A percentile compares a stretch with the other conserved stretches of the same genome.
Evolutionary conservation across 2,888 invertebrate species (phyloP).

Genomic region (Pristionchus mayeri): DNA sequence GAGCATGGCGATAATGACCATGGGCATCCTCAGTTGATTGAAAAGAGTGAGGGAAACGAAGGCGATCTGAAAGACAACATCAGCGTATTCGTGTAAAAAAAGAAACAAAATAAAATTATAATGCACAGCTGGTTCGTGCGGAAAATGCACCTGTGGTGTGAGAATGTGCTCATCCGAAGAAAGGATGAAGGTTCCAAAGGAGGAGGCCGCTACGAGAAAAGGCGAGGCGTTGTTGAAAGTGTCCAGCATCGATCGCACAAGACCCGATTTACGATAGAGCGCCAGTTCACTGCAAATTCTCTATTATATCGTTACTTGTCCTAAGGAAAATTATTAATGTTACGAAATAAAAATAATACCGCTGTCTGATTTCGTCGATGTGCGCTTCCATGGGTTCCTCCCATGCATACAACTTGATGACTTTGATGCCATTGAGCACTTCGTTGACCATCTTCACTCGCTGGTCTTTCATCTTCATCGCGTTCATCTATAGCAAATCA

Average conservation of each 20-base stretch:
- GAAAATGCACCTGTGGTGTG: conserved; percentile 61
- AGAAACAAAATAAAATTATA: background rate
- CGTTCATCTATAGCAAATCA: conserved; percentile 82
- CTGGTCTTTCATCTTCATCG: conserved; percentile 94
- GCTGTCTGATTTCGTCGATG: conserved; percentile 88
- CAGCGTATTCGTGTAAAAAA: background rate
- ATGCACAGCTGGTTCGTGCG: too few relatives aligned
- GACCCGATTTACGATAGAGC: conserved; percentile 90
- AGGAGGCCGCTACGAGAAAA: conserved; percentile 89
- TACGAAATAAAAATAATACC: background rate
- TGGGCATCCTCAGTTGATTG: conserved; percentile 95
- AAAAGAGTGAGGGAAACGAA: conserved; percentile 97
- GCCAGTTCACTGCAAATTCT: conserved; percentile 80
- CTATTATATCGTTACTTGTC: background rate
- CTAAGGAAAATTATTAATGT: background rate
- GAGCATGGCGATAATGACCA: conserved; percentile 87
- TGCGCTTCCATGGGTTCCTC: conserved; percentile 81
- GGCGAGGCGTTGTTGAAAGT: conserved; percentile 96
- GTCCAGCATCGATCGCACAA: conserved; percentile 90
- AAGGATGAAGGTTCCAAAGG: conserved; percentile 88
- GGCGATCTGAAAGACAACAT: conserved; percentile 82
- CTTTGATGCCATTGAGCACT: conserved; percentile 91
- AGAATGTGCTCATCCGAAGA: conserved; percentile 70
- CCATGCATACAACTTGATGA: conserved; percentile 80
- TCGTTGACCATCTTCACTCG: conserved; percentile 94